Conservation (phyloP, 2,797 vertebrate genomes). For the Cebuella pygmaea region DNA sequence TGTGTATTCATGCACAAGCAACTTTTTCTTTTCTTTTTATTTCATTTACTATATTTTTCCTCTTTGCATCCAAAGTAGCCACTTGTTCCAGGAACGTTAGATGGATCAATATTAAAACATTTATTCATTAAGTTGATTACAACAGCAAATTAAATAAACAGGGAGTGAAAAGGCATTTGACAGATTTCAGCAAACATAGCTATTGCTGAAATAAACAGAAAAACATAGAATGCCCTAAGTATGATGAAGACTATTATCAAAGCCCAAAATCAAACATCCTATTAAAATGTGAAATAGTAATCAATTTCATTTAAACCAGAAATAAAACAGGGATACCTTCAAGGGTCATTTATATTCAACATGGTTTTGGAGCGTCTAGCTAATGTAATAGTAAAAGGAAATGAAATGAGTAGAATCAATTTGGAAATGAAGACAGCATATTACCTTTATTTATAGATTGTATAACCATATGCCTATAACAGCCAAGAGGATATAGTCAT, state of each 20-base stretch:
- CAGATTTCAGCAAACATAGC: constrained; percentile 12
- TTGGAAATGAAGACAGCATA: not conserved
- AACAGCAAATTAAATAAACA: not conserved
- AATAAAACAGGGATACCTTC: not conserved
- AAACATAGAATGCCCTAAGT: not conserved
- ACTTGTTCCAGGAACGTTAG: constrained; percentile 21
- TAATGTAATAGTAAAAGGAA: constrained; percentile 51
- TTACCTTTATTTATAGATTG: constrained; percentile 13
- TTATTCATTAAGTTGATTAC: not conserved
- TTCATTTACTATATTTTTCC: not conserved
- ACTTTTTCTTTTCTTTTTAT: not conserved
- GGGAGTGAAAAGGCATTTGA: constrained; percentile 5
- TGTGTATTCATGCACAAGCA: not conserved
- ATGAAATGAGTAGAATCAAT: not conserved
- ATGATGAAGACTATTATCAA: not conserved
- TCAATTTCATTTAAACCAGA: constrained; percentile 29
- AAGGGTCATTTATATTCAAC: not conserved
- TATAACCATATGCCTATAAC: not conserved
- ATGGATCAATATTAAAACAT: constrained; percentile 42
- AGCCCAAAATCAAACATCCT: not conserved
- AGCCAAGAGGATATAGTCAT: not conserved
- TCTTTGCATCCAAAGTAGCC: constrained; percentile 16
- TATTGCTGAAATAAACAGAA: constrained; percentile 63
- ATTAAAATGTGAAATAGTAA: not conserved
- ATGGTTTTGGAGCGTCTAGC: not conserved